Conservation (phyloP, 1,140 invertebrate genomes). For the Achroia grisella region DNA sequence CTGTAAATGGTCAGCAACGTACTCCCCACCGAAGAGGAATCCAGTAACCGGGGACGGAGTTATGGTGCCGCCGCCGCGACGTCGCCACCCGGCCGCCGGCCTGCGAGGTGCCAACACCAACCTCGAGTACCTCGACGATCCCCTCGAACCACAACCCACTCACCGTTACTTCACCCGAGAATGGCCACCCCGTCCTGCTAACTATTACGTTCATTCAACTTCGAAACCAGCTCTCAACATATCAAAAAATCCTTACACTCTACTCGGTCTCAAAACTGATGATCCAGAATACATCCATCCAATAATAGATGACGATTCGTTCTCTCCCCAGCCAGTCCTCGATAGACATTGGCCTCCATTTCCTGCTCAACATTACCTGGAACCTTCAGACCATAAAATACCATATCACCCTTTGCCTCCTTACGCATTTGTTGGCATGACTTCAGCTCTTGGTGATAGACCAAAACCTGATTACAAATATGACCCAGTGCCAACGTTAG, state of each 20-base stretch:
- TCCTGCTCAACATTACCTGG: constrained; percentile 59
- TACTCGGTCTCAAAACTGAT: constrained; percentile 49
- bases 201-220: constrained; percentile 60
- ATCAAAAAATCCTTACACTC: constrained; percentile 42
- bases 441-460: constrained; percentile 47
- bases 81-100: constrained; percentile 57
- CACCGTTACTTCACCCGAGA: constrained; percentile 47
- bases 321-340: constrained; percentile 50
- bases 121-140: constrained; percentile 19
- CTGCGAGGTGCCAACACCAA: constrained; percentile 63
- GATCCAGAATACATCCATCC: constrained; percentile 48
- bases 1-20: constrained; percentile 63
- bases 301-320: constrained; percentile 45
- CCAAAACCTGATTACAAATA: constrained; percentile 60
- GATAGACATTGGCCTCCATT: constrained; percentile 62
- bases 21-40: constrained; percentile 68
- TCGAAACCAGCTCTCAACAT: constrained; percentile 30
- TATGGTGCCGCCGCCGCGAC: constrained; percentile 44
- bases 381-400: constrained; percentile 42
- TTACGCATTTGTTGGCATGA: constrained; percentile 60
- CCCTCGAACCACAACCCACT: constrained; percentile 49
- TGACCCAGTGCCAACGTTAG: constrained; percentile 50
- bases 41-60: constrained; percentile 71
- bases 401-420: constrained; percentile 50
- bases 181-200: constrained; percentile 48